These are phyloP conservation scores for Gallinago paraguaiae DNA, from an alignment of 2,113 vertebrate species.

Conservation along the genomic window DNA sequence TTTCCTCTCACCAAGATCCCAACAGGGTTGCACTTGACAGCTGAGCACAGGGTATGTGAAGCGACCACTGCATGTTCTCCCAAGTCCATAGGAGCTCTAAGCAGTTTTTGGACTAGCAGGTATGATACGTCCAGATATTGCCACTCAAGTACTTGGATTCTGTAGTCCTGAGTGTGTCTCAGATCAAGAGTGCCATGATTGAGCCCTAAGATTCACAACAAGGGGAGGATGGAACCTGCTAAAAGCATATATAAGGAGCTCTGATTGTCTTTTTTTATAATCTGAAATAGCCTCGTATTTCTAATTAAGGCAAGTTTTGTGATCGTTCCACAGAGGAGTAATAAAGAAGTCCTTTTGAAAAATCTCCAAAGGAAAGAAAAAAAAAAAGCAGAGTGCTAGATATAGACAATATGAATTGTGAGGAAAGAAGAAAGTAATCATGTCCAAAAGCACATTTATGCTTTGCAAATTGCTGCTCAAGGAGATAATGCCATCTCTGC, in stretches of 20 bases:
- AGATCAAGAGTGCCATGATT: fast-evolving
- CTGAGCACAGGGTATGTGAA: not conserved
- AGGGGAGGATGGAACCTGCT: not conserved
- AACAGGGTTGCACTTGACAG: not conserved
- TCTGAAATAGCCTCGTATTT: not conserved
- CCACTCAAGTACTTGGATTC: not conserved
- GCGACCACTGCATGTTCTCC: not conserved
- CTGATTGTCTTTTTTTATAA: not conserved
- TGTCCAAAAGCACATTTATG: conserved; percentile 21
- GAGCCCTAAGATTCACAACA: not conserved
- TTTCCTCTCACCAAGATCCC: not conserved
- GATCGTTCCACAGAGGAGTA: not conserved
- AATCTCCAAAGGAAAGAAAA: not conserved
- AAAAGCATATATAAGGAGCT: not conserved
- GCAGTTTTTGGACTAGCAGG: not conserved
- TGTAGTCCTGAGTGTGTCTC: not conserved
- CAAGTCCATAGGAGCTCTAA: not conserved
- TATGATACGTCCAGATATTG: too few relatives aligned
- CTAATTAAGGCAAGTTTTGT: not conserved
- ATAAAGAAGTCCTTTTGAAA: not conserved
- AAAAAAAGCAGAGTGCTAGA: not conserved
- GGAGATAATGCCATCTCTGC: conserved; percentile 3
- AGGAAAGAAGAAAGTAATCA: conserved; percentile 35
- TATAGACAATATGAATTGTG: not conserved
- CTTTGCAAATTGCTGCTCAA: conserved; percentile 35